Base-by-base conservation (phyloP, 2,888 invertebrate species). In the Lycia hirtaria region DNA sequence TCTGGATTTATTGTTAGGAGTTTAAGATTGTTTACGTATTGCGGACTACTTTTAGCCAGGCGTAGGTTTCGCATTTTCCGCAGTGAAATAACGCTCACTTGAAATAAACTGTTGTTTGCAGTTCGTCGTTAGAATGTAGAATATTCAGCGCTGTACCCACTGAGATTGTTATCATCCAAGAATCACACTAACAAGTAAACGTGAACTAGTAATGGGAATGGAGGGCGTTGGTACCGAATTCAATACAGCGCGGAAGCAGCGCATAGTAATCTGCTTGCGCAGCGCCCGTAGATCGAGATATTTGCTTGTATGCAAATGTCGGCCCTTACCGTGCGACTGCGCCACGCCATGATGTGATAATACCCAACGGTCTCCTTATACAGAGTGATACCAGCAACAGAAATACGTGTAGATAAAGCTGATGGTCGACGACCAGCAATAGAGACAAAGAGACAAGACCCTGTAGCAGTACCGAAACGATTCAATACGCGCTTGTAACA, bases 221-320 rank as follows among this genome's bases (percentile, higher is more conserved):
- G 76, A 73, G 77, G 73, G 71, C 77, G 78, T 78, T 76, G 77
- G 80, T 76, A 83, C 87, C 85, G 75, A 88, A 89, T 88, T 88
- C 84, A 87, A 88, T 89, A 84, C 81, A 83, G 80, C 73, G 83
- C 89, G 89, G 91, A 88, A 89, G 88, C 78, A 75, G 76, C 80
- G 73, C 82, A 77, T 81, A 73, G 83, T 80, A 87, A 89, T 88
- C 88, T 84, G 82, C 81, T 74, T 66, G 75, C 76, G 65, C 76
- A 76, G 82, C 80, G 79, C 76, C 73, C 76, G 76, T 72, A 84
- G 83, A 89, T 89, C 88, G 84, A 81, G 88, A 88, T 90, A 85
- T 85, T 85, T 86, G 79, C 88, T 88, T 91, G 88, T 91, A 91
- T 92, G 92, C 88, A 85, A 90, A 92, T 91, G 72, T 76, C 69